These are phyloP conservation scores for Hirtodrosophila histrioides DNA, from an alignment of 2,888 invertebrate genomes.

Conservation along the genomic window DNA sequence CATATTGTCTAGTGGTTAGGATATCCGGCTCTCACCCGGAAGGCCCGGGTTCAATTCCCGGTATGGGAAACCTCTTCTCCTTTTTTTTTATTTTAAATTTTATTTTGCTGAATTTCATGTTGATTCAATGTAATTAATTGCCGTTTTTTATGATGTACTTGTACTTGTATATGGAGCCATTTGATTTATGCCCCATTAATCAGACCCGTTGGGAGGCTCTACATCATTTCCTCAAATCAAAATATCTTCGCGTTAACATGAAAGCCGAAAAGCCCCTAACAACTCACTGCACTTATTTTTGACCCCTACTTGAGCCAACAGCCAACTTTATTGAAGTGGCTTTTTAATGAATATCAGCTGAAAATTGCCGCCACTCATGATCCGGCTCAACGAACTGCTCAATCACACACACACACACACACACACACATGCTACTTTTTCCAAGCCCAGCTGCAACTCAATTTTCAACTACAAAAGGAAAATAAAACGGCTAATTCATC, in stretches of 20 bases:
- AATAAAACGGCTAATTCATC: slow-evolving; percentile 66
- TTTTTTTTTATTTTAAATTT: not conserved
- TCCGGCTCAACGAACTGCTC: slow-evolving; percentile 69
- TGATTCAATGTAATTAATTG: slow-evolving; percentile 26
- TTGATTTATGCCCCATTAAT: slow-evolving; percentile 45
- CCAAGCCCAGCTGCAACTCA: slow-evolving; percentile 52
- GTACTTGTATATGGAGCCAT: slow-evolving; percentile 7
- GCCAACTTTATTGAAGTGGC: slow-evolving; percentile 44
- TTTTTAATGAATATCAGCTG: slow-evolving; percentile 40
- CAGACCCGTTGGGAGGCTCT: slow-evolving; percentile 12
- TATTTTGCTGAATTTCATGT: not conserved
- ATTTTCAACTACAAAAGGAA: slow-evolving; percentile 37
- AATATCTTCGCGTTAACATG: not conserved
- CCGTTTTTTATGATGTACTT: slow-evolving; percentile 12
- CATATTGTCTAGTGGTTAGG: slow-evolving; percentile 85
- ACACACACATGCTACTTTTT: slow-evolving; percentile 1
- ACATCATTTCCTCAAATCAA: slow-evolving; percentile 15
- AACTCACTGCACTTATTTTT: slow-evolving; percentile 33
- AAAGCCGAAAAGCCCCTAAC: slow-evolving; percentile 19
- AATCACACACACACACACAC: slow-evolving; percentile 7
- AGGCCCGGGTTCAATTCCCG: slow-evolving; percentile 95
- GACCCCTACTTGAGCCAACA: slow-evolving; percentile 40
- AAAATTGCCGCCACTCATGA: slow-evolving; percentile 41
- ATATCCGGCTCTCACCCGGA: slow-evolving; percentile 85
- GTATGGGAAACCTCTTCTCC: slow-evolving; percentile 88